Percentiles rank a stretch among this genome's conserved stretches.
Conservation (phyloP, 1,140 invertebrate genomes). For the Gryon sp. region DNA sequence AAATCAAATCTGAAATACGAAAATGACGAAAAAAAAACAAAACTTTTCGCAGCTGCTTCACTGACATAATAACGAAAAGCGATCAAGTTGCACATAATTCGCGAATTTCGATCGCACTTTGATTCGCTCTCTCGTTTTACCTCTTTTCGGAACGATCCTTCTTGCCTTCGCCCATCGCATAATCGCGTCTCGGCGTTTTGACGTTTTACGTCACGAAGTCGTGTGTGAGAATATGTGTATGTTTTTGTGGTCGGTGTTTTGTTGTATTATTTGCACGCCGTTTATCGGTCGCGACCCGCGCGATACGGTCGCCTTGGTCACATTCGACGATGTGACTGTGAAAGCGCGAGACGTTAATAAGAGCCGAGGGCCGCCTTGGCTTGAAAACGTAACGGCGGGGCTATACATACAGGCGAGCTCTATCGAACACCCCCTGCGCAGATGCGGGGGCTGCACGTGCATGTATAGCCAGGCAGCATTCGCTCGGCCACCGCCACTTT, state of each 20-base stretch:
- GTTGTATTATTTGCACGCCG: no score
- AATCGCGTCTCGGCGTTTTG: conserved; percentile 65
- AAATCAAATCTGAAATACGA: no score
- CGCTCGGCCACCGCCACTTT: conserved; percentile 20
- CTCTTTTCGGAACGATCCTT: conserved; percentile 73
- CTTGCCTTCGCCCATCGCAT: conserved; percentile 76
- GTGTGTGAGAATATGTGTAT: neutral
- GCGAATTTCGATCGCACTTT: conserved; percentile 10
- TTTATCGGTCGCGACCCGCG: conserved; percentile 37
- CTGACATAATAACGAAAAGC: conserved; percentile 4
- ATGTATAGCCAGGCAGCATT: conserved; percentile 25
- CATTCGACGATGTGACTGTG: conserved; percentile 70
- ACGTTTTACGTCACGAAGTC: conserved; percentile 33
- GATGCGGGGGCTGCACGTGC: conserved; percentile 58
- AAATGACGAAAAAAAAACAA: conserved; percentile 16
- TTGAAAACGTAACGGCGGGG: conserved; percentile 3
- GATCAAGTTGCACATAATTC: conserved; percentile 27
- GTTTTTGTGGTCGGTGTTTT: no score
- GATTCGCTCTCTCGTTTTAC: conserved; percentile 61
- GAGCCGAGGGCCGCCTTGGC: conserved; percentile 51
- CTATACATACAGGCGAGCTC: conserved; percentile 33
- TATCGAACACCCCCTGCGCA: conserved; percentile 60
- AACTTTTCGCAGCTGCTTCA: neutral
- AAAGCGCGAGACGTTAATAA: conserved; percentile 70
- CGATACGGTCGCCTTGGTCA: conserved; percentile 43